Evolutionary conservation across 2,797 vertebrate species (phyloP).

Genomic region (Macropus fuliginosus): DNA sequence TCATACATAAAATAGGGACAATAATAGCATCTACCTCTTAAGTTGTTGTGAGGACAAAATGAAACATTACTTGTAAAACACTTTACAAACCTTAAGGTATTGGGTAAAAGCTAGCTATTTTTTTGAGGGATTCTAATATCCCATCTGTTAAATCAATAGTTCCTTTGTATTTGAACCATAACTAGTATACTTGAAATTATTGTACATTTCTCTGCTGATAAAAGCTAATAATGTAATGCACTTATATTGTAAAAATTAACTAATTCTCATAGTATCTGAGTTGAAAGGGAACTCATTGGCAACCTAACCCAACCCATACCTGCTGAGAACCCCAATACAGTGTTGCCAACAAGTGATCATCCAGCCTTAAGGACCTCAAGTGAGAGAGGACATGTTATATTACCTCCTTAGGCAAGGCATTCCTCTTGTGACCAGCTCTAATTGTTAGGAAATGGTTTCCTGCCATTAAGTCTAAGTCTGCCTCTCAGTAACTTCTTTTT

Average conservation of each 20-base stretch:
- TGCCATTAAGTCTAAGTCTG: not conserved
- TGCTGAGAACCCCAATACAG: not conserved
- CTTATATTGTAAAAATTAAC: constrained; percentile 31
- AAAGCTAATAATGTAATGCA: not conserved
- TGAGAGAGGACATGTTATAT: not conserved
- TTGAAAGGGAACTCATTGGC: not conserved
- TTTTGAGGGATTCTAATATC: not conserved
- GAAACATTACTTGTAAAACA: not conserved
- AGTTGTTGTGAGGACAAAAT: not conserved
- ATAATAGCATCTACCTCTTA: not conserved
- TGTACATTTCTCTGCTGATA: constrained; percentile 40
- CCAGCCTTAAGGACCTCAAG: not conserved
- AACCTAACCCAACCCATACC: not conserved
- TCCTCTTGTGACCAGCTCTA: not conserved
- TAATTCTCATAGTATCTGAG: not conserved
- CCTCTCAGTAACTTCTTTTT: not conserved
- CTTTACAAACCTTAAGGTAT: not conserved
- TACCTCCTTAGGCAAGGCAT: not conserved
- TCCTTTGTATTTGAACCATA: constrained; percentile 19
- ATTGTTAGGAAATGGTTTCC: not conserved
- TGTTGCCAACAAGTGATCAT: not conserved
- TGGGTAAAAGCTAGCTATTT: not conserved
- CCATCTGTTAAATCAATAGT: constrained; percentile 7
- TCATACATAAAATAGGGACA: not conserved
- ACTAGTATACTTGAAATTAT: constrained; percentile 3